These are phyloP conservation scores for Euschistus heros DNA, from an alignment of 1,140 invertebrate genomes.

Conservation along the genomic window DNA sequence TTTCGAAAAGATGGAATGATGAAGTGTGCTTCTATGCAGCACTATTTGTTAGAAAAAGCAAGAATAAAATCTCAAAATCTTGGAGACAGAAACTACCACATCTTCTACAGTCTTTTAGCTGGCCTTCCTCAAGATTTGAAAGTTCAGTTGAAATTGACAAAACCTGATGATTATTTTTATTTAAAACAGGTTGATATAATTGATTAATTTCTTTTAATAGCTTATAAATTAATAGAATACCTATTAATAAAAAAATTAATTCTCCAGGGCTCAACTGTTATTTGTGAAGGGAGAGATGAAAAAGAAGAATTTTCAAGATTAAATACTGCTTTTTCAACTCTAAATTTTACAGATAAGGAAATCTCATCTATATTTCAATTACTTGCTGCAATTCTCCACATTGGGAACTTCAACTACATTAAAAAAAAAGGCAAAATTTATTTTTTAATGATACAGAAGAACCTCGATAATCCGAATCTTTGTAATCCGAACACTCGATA, in stretches of 20 bases:
- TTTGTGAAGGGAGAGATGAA: constrained; percentile 71
- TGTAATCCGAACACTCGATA: no score
- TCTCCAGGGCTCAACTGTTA: constrained; percentile 61
- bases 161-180: constrained; percentile 66
- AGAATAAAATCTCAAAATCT: constrained; percentile 78
- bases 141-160: constrained; percentile 60
- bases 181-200: constrained; percentile 52
- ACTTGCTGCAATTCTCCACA: constrained; percentile 71
- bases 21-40: constrained; percentile 87
- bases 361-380: constrained; percentile 75
- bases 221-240: no score
- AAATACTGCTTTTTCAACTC: constrained; percentile 78
- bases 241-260: no score
- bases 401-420: constrained; percentile 80
- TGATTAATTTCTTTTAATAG: no score
- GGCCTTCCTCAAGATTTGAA: constrained; percentile 72
- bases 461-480: no score
- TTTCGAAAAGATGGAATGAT: constrained; percentile 79
- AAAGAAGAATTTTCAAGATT: constrained; percentile 75
- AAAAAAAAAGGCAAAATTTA: no score
- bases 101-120: constrained; percentile 86
- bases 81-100: constrained; percentile 91
- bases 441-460: no score
- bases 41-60: constrained; percentile 92
- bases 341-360: constrained; percentile 77